Conservation (phyloP, 1,140 invertebrate genomes). For the Philopotamus ludificatus region DNA sequence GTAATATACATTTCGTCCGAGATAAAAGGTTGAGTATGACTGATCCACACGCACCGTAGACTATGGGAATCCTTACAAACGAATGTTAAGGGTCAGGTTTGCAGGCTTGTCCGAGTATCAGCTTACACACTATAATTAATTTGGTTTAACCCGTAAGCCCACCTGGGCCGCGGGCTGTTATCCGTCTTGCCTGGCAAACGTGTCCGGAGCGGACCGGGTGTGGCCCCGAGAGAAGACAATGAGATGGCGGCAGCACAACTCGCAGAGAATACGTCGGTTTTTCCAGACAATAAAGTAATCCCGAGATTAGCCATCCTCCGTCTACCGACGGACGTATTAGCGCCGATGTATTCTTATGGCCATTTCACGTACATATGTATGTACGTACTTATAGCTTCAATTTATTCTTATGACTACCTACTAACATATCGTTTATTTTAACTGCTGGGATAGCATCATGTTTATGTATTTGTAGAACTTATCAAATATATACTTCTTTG, state of each 20-base stretch:
- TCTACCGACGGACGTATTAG: background rate
- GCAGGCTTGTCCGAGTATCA: constrained; percentile 10
- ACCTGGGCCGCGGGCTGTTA: constrained; percentile 2
- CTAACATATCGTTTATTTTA: no score
- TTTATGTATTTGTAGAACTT: no score
- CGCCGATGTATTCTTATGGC: background rate
- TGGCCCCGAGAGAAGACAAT: background rate
- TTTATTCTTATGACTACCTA: no score
- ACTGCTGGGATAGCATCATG: no score
- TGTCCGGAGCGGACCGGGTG: background rate
- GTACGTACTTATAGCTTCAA: background rate
- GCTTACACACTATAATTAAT: constrained; percentile 23
- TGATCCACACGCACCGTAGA: no score
- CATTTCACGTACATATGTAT: background rate
- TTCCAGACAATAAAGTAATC: constrained; percentile 10
- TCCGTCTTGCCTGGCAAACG: constrained; percentile 1
- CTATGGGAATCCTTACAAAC: constrained; percentile 7
- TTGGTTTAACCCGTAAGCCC: constrained; percentile 15
- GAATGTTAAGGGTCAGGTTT: background rate
- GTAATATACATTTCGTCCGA: no score
- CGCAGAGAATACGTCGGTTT: background rate
- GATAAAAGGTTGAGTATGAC: no score
- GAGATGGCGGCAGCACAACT: background rate
- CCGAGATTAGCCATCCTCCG: constrained; percentile 1
- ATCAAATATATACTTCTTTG: no score